Base-by-base conservation (phyloP, 2,113 vertebrate genomes). In the Grammomys surdaster region DNA sequence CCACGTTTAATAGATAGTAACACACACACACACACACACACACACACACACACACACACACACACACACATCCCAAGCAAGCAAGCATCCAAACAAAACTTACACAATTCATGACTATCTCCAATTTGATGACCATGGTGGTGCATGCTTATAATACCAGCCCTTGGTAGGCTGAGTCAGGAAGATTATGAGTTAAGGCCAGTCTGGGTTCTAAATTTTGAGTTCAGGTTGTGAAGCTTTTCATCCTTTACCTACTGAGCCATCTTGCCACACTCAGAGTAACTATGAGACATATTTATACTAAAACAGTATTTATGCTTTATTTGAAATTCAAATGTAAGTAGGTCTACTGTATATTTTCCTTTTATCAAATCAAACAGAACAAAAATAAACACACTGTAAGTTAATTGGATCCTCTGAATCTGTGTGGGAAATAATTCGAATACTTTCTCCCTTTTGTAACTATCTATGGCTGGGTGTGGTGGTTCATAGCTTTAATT, bases 241-340 rank as follows among this genome's bases (percentile, higher is more conserved):
- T n/a, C 11, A 16, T 11, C 11, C 22, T 60, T 24, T 60, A 60
- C 26, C 36, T 40, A 24, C 36, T 82, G 54, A 82, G 19, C 20
- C 22, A 60, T 60, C 54, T 82, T 60, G 54, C 20, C 54, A 82
- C 12, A 40, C 33, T 26, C 80, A 82, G 33, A 19, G 54, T 69
- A 89, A 92, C 82, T 91, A 95, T 40, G 36, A 36, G 48, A 90
- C 19, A 70, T 73, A 89, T 43, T 89, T 92, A 54, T 28, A 89
- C 33, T 95, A 91, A 89, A 90, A 93, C 31, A 76, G 69, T 88
- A 75, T 70, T 95, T 56, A 0, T 89, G 88, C 58, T 88, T 93
- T 90, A 90, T 84, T 60, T 92, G 77, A 96, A 95, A 88, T 95
- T 88, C n/a, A 84, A 92, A 90, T 80, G 7, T 84, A 85, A 89